A percentile compares a stretch with the other conserved stretches of the same genome.
Conservation (phyloP, 2,113 vertebrate genomes). For the Salvelinus fontinalis region DNA sequence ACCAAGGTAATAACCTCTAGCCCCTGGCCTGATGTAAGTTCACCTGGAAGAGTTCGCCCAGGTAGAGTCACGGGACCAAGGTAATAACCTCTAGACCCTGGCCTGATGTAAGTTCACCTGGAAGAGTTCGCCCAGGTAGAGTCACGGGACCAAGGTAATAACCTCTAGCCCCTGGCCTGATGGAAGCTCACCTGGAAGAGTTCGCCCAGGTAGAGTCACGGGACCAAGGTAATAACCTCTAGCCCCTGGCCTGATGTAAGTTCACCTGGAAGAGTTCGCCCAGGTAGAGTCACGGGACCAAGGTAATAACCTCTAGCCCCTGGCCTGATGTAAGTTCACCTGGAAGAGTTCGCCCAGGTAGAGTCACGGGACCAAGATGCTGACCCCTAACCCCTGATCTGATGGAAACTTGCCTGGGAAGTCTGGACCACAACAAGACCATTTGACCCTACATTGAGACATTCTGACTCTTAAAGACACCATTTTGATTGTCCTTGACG, state of each 20-base stretch:
- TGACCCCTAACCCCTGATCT: not conserved
- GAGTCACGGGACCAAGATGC: constrained; percentile 96
- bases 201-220: constrained; percentile 90
- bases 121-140: constrained; percentile 91
- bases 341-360: constrained; percentile 88
- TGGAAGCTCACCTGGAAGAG: constrained; percentile 85
- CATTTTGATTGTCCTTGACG: no score
- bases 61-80: constrained; percentile 96
- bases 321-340: constrained; percentile 77
- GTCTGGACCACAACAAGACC: no score
- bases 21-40: constrained; percentile 1
- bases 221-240: constrained; percentile 85
- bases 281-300: constrained; percentile 95
- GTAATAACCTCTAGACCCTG: constrained; percentile 57
- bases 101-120: constrained; percentile 82
- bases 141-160: constrained; percentile 92
- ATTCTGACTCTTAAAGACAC: no score
- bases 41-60: constrained; percentile 85
- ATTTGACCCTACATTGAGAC: no score
- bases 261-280: constrained; percentile 84
- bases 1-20: no score
- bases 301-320: constrained; percentile 68
- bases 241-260: constrained; percentile 76
- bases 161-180: constrained; percentile 43
- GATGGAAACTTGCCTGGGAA: no score